phyloP scores from a whole-genome alignment of 2,113 vertebrate species.

The Cyanoderma ruficeps region DNA sequence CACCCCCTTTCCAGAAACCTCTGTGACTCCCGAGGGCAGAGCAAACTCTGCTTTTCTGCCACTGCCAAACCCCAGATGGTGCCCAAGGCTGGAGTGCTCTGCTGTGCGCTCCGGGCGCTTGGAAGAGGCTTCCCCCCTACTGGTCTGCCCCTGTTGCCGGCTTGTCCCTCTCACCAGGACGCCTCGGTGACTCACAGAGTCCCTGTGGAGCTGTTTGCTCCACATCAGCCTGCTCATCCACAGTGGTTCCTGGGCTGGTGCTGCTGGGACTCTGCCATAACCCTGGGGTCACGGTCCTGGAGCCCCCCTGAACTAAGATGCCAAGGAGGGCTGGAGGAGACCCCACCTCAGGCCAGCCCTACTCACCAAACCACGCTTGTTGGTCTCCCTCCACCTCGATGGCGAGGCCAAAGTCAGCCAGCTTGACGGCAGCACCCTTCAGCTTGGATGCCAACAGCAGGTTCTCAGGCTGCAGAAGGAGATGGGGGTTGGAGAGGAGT shows the following conservation, averaged over 20 bases:
- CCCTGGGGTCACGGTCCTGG: neutral
- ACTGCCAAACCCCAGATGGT: neutral
- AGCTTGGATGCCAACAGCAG: slow-evolving; percentile 85
- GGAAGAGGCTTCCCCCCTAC: neutral
- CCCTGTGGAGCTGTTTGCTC: neutral
- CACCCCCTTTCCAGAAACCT: neutral
- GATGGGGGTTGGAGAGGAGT: neutral
- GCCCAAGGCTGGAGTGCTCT: neutral
- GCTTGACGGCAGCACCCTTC: slow-evolving; percentile 85
- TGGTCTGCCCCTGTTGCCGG: neutral
- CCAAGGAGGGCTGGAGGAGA: neutral
- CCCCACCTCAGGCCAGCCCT: neutral
- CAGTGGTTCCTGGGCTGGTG: neutral
- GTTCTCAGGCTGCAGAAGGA: slow-evolving; percentile 80
- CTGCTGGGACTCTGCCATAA: neutral
- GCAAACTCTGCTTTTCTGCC: neutral
- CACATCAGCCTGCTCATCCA: neutral
- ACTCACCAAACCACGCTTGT: slow-evolving; percentile 89
- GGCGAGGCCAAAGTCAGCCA: slow-evolving; percentile 87
- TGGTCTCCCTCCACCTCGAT: slow-evolving; percentile 89
- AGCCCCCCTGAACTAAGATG: fast-evolving
- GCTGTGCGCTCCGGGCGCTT: neutral
- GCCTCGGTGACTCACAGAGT: neutral
- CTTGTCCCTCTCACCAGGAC: neutral
- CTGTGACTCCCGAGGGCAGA: neutral